Evolutionary conservation across 2,888 invertebrate genomes (phyloP), one percentile per base, ranked within the genome.

Genomic region (Disparrhopalites patrizii): DNA sequence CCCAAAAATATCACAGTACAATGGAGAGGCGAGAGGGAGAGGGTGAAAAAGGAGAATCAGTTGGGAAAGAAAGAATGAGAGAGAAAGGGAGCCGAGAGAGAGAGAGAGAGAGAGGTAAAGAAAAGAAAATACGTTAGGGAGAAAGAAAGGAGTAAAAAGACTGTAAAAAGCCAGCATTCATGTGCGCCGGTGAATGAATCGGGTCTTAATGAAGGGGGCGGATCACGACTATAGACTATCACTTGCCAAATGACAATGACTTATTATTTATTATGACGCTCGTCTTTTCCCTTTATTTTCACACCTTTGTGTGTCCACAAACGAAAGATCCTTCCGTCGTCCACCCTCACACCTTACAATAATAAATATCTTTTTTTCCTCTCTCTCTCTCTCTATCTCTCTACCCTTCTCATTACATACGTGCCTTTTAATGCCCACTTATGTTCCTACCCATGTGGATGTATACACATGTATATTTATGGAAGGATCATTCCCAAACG

Each of bases 211-310:
- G 70, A 70, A 70, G 70, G 64, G 50, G 70, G 70, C 65, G 67
- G 68, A 65, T 62, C 62, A 18, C 54, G 57, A 65, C 62, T 62
- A 57, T 66, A 63, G 65, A 65, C 68, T 68, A 68, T 70, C 69
- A 69, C 62, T 67, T 70, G 65, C 70, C 65, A 73, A 73, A 73
- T 71, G 71, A 73, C 73, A 73, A 73, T 69, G 73, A 73, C 66
- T 71, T 71, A 73, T 73, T 71, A 73, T 71, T 70, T 73, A 71
- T 73, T 71, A 64, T 65, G 61, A 67, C 58, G 65, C 56, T 62
- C 15, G 50, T 62, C 25, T 61, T 51, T 60, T 54, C 57, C 60
- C 56, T 67, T 62, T 66, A 65, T 67, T 67, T 67, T 67, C 70
- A 70, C 70, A 67, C 68, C 68, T 70, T 68, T 69, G 66, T 66